A percentile compares a stretch with the other conserved stretches of the same genome.
Evolutionary conservation across 1,140 invertebrate species (phyloP).

Genomic region (Drosophila oshimai): DNA sequence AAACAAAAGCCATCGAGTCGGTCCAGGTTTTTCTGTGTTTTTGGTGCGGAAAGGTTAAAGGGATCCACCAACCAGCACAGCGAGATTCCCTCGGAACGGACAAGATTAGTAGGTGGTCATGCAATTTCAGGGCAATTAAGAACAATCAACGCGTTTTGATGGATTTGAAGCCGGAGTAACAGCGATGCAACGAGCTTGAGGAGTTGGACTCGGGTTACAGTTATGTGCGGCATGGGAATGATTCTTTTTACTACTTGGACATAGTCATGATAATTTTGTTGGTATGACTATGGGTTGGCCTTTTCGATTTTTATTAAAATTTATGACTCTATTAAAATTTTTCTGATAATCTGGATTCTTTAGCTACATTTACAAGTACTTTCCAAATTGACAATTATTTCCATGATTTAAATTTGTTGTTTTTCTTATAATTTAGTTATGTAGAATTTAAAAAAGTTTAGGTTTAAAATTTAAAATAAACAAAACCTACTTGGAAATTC

Average conservation of each 20-base stretch:
- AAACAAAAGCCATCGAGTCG: constrained; percentile 29
- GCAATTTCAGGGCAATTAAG: constrained; percentile 67
- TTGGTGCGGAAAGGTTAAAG: constrained; percentile 55
- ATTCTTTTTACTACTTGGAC: background rate
- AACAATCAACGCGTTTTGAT: constrained; percentile 69
- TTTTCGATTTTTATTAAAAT: no score
- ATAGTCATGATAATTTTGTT: background rate
- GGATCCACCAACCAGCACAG: constrained; percentile 10
- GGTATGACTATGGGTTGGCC: no score
- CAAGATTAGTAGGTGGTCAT: constrained; percentile 48
- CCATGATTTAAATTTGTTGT: no score
- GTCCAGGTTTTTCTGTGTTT: constrained; percentile 27
- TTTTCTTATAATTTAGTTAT: no score
- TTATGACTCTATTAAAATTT: no score
- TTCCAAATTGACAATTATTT: no score
- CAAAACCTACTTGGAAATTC: no score
- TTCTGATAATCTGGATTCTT: no score
- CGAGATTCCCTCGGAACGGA: constrained; percentile 25
- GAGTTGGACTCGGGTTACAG: constrained; percentile 10
- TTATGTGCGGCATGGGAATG: constrained; percentile 10
- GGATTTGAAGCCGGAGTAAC: constrained; percentile 31
- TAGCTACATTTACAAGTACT: no score
- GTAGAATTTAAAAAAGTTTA: no score
- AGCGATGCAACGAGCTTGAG: background rate
- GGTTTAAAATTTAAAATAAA: no score